These are phyloP conservation scores for Nematopogon swammerdamellus DNA, from an alignment of 2,888 invertebrate genomes.

Conservation along the genomic window DNA sequence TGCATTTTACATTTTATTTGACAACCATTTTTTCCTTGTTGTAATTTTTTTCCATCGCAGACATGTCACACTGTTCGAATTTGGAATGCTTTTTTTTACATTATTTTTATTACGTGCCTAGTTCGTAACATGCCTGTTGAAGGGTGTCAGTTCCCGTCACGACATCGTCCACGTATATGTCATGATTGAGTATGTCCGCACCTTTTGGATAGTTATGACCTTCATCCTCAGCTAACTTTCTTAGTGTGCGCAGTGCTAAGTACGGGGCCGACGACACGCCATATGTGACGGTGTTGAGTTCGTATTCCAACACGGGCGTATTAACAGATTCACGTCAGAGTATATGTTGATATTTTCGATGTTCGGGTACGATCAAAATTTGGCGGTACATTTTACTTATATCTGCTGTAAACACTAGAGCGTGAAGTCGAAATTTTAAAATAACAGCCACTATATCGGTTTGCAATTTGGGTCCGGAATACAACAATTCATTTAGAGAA, in stretches of 20 bases:
- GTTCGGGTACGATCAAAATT: constrained; percentile 1
- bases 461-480: constrained; percentile 14
- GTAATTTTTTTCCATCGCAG: too few relatives aligned
- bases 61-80: too few relatives aligned
- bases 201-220: background rate
- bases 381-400: constrained; percentile 5
- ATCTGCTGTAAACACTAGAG: constrained; percentile 13
- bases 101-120: too few relatives aligned
- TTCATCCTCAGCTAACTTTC: constrained; percentile 4
- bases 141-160: background rate
- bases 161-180: background rate
- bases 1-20: too few relatives aligned
- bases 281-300: constrained; percentile 5
- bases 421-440: constrained; percentile 11
- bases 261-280: constrained; percentile 3
- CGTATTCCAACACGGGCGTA: constrained; percentile 3
- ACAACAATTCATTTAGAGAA: constrained; percentile 11
- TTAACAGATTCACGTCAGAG: constrained; percentile 2
- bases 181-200: constrained; percentile 1
- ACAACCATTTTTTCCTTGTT: too few relatives aligned
- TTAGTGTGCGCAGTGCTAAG: constrained; percentile 3
- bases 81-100: too few relatives aligned
- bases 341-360: constrained; percentile 3
- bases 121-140: background rate
- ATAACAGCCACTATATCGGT: constrained; percentile 13